Conservation (phyloP, 1,140 invertebrate species). For the Drosophila willistoni region DNA sequence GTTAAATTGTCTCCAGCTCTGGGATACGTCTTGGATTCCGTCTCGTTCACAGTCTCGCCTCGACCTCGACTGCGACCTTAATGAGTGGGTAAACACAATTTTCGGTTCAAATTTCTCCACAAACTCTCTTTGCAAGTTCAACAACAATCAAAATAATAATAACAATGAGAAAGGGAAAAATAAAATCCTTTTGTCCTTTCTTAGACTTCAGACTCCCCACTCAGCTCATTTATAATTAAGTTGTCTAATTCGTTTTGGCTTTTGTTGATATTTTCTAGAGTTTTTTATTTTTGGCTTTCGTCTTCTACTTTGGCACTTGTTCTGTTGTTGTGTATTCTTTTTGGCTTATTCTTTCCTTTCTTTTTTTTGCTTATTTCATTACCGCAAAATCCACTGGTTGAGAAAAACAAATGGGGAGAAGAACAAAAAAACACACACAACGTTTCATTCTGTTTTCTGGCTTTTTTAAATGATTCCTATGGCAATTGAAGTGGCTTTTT, state of each 20-base stretch:
- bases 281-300: not conserved
- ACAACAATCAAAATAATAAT: not conserved
- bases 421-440: conserved; percentile 35
- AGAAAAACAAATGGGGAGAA: conserved; percentile 50
- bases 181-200: conserved; percentile 72
- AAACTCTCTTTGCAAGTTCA: conserved; percentile 43
- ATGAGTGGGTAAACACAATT: conserved; percentile 74
- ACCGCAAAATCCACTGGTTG: conserved; percentile 71
- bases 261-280: conserved; percentile 53
- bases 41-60: conserved; percentile 22
- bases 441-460: not conserved
- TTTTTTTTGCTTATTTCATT: conserved; percentile 65
- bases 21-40: conserved; percentile 1
- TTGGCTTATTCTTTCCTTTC: conserved; percentile 24
- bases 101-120: conserved; percentile 39
- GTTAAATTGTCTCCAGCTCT: conserved; percentile 44
- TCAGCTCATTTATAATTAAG: conserved; percentile 81
- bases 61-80: conserved; percentile 39
- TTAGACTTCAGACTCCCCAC: conserved; percentile 14
- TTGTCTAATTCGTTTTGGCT: conserved; percentile 81
- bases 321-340: conserved; percentile 27
- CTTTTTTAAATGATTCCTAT: conserved; percentile 81
- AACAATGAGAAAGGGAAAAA: conserved; percentile 37
- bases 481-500: conserved; percentile 76
- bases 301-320: conserved; percentile 6